Evolutionary conservation across 2,888 invertebrate species (phyloP).

Genomic region (Resseliella maxima): DNA sequence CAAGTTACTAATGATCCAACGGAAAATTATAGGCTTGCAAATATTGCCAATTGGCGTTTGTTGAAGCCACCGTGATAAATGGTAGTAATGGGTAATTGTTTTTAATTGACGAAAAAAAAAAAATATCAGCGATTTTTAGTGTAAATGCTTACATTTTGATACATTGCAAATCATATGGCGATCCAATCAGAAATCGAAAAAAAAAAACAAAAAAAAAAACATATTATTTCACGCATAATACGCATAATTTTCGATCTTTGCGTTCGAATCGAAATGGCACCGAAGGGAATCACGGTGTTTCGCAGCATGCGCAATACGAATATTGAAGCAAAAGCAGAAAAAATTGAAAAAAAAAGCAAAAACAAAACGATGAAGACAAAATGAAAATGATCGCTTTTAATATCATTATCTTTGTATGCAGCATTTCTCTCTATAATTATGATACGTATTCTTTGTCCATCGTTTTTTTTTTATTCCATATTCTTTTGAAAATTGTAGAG

Average conservation of each 20-base stretch:
- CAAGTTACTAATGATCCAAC: background rate
- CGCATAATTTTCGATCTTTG: background rate
- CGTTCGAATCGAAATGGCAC: background rate
- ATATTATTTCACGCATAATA: conserved; percentile 39
- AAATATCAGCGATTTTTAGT: background rate
- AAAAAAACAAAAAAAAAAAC: background rate
- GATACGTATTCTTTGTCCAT: conserved; percentile 10
- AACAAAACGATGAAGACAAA: background rate
- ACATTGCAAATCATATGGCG: background rate
- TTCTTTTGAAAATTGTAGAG: too few species aligned
- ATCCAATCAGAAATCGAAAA: background rate
- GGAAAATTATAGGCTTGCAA: background rate
- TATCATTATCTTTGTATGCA: conserved; percentile 53
- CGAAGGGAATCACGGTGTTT: background rate
- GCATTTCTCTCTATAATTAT: conserved; percentile 51
- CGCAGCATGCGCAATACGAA: background rate
- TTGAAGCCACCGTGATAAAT: background rate
- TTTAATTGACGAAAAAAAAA: conserved; percentile 33
- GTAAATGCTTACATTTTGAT: background rate
- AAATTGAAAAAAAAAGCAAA: background rate
- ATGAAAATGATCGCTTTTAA: conserved; percentile 53
- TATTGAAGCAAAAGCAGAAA: background rate
- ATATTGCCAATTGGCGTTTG: background rate
- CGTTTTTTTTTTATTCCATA: background rate
- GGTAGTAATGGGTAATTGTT: conserved; percentile 47